These are phyloP conservation scores for Clarias magur DNA, from an alignment of 2,113 vertebrate genomes.

Conservation along the genomic window DNA sequence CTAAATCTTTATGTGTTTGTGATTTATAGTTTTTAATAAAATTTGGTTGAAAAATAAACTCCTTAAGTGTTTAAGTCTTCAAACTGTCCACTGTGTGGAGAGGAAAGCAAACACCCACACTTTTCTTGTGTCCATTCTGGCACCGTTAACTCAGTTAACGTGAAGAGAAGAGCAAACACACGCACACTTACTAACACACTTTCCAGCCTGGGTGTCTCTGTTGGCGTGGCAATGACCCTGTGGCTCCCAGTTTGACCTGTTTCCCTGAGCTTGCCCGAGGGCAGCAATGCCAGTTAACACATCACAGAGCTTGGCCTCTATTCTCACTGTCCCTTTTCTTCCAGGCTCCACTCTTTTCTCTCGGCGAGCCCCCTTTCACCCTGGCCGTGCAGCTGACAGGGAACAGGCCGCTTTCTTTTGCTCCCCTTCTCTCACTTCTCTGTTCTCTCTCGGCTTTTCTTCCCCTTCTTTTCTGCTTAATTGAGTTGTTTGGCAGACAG, in stretches of 20 bases:
- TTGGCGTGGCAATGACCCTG: slow-evolving; percentile 74
- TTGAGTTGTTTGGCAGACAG: slow-evolving; percentile 80
- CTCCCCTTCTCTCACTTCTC: slow-evolving; percentile 65
- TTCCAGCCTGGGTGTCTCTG: slow-evolving; percentile 45
- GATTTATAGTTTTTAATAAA: not conserved
- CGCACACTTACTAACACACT: slow-evolving; percentile 24
- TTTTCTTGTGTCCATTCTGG: slow-evolving; percentile 25
- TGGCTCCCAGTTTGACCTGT: slow-evolving; percentile 73
- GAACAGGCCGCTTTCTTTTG: slow-evolving; percentile 67
- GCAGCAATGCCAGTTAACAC: slow-evolving; percentile 79
- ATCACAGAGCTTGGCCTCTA: slow-evolving; percentile 61
- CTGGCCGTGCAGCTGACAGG: slow-evolving; percentile 64
- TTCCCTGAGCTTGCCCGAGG: slow-evolving; percentile 69
- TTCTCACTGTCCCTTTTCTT: slow-evolving; percentile 39
- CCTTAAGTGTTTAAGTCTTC: slow-evolving; percentile 22
- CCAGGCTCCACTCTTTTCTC: slow-evolving; percentile 30
- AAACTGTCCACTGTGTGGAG: slow-evolving; percentile 40
- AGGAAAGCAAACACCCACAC: slow-evolving; percentile 49
- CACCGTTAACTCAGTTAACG: slow-evolving; percentile 31
- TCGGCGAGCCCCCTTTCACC: slow-evolving; percentile 42
- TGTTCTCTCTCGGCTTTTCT: slow-evolving; percentile 73
- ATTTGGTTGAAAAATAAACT: not conserved
- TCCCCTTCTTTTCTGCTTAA: slow-evolving; percentile 76
- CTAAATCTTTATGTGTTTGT: not conserved
- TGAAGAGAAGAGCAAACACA: slow-evolving; percentile 53